Percentiles rank a stretch among this genome's conserved stretches.
Evolutionary conservation across 2,797 vertebrate species (phyloP).

Genomic region (Sebastes variabilis): DNA sequence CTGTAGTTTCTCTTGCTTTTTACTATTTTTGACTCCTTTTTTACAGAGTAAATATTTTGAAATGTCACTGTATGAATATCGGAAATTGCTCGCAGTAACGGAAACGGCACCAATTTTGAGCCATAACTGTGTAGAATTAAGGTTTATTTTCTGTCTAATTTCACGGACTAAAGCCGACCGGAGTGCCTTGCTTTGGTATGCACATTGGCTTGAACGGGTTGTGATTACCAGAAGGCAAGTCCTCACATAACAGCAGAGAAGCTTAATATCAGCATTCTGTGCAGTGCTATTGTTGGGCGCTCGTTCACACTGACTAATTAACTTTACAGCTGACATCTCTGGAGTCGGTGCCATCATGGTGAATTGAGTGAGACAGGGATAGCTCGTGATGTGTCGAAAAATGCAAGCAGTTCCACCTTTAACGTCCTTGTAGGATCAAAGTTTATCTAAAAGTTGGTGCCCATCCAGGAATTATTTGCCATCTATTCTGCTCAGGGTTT

Average conservation of each 20-base stretch:
- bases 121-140: constrained; percentile 2
- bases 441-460: background rate
- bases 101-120: background rate
- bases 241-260: background rate
- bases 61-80: background rate
- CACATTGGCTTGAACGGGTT: constrained; percentile 5
- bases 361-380: constrained; percentile 15
- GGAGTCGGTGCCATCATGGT: background rate
- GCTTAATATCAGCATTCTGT: constrained; percentile 16
- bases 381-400: background rate
- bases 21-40: background rate
- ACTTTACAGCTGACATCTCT: constrained; percentile 27
- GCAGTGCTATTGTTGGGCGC: constrained; percentile 21
- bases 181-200: constrained; percentile 4
- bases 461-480: background rate
- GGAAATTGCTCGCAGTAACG: background rate
- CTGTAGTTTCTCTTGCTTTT: background rate
- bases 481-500: background rate
- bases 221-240: constrained; percentile 26
- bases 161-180: background rate
- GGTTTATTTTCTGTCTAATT: constrained; percentile 17
- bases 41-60: background rate
- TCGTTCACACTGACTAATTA: constrained; percentile 40
- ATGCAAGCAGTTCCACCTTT: constrained; percentile 9
- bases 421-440: constrained; percentile 7